phyloP scores from a whole-genome alignment of 2,113 vertebrate genomes.

The Nothocercus julius region DNA sequence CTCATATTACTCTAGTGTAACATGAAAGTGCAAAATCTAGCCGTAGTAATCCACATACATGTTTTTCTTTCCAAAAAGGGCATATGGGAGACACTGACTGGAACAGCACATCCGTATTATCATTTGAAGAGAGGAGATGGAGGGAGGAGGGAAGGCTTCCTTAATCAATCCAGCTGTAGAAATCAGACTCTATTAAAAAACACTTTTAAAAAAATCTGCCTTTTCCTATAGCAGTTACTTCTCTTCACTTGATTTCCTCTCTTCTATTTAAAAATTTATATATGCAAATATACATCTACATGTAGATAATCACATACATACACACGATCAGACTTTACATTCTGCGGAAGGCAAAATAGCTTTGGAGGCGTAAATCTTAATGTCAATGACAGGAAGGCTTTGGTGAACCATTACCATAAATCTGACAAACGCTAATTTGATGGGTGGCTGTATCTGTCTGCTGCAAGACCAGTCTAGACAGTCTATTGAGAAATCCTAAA shows the following conservation, averaged over 20 bases:
- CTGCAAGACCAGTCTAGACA: constrained; percentile 99
- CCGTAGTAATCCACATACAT: constrained; percentile 84
- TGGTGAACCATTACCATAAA: constrained; percentile 99
- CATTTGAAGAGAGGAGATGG: constrained; percentile 55
- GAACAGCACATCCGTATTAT: constrained; percentile 74
- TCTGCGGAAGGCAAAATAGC: constrained; percentile 82
- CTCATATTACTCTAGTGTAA: constrained; percentile 88
- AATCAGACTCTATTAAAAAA: constrained; percentile 35
- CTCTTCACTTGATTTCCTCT: constrained; percentile 52
- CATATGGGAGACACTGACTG: constrained; percentile 79
- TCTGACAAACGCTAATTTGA: constrained; percentile 99
- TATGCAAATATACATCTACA: constrained; percentile 52
- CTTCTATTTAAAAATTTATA: constrained; percentile 41
- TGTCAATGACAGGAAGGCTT: constrained; percentile 98
- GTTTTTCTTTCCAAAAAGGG: constrained; percentile 85
- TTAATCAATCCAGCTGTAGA: constrained; percentile 68
- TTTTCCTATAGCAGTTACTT: constrained; percentile 60
- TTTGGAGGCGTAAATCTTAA: constrained; percentile 94
- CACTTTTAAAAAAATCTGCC: constrained; percentile 27
- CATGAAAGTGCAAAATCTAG: constrained; percentile 88
- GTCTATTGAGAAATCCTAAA: constrained; percentile 98
- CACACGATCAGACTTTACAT: constrained; percentile 77
- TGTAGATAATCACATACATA: constrained; percentile 23
- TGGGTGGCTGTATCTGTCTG: constrained; percentile 99
- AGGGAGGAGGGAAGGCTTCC: neutral